Percentiles rank a stretch among this genome's conserved stretches.
These are phyloP conservation scores for Bombus balteatus DNA, from an alignment of 1,140 invertebrate genomes.

Conservation along the genomic window DNA sequence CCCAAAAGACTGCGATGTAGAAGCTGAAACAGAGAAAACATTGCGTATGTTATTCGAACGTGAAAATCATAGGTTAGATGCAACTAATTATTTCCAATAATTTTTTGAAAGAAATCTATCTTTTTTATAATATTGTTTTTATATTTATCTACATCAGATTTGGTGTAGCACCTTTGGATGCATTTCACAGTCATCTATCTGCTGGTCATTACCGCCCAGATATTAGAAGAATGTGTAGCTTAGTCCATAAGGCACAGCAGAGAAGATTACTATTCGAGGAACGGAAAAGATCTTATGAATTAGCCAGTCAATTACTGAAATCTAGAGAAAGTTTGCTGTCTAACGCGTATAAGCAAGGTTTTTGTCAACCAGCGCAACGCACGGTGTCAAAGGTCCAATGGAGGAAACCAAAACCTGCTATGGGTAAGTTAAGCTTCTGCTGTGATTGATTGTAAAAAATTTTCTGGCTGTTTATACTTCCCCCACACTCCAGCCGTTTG, in stretches of 20 bases:
- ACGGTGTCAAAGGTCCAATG: constrained; percentile 81
- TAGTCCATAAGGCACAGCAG: constrained; percentile 87
- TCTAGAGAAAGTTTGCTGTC: constrained; percentile 87
- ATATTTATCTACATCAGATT: constrained; percentile 75
- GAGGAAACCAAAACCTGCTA: constrained; percentile 79
- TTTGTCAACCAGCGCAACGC: constrained; percentile 82
- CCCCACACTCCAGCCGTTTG: constrained; percentile 57
- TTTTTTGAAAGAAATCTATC: background rate
- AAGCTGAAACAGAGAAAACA: constrained; percentile 84
- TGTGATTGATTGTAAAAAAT: constrained; percentile 74
- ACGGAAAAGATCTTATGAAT: constrained; percentile 83
- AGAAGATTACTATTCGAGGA: constrained; percentile 87
- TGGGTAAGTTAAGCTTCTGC: constrained; percentile 76
- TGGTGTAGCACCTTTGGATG: constrained; percentile 76
- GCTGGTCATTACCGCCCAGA: constrained; percentile 86
- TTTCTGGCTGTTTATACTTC: constrained; percentile 56
- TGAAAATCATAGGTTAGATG: constrained; percentile 84
- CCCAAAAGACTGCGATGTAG: constrained; percentile 84
- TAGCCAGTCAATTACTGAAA: constrained; percentile 85
- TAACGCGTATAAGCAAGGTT: constrained; percentile 83
- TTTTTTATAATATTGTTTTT: background rate
- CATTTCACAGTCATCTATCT: constrained; percentile 85
- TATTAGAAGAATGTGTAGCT: constrained; percentile 83
- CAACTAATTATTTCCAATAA: constrained; percentile 59
- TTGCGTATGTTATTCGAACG: constrained; percentile 84